Conservation (phyloP, 2,113 vertebrate genomes). For the Crocuta crocuta region DNA sequence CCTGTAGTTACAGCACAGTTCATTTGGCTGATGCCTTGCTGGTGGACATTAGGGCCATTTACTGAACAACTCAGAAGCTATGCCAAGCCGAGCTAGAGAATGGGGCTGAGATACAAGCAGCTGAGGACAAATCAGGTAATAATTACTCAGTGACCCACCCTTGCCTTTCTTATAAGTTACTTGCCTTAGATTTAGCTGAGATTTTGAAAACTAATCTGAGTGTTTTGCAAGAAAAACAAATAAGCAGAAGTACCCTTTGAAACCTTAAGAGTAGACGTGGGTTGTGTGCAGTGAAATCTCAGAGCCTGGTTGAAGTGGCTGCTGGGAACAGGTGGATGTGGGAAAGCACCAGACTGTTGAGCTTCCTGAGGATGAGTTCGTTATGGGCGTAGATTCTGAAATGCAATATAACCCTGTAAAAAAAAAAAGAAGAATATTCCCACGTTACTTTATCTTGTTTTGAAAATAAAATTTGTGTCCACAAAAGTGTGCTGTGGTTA, state of each 20-base stretch:
- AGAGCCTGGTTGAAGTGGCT: background rate
- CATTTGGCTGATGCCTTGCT: background rate
- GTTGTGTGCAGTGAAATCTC: background rate
- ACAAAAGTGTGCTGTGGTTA: background rate
- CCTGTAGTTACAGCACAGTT: background rate
- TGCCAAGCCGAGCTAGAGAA: background rate
- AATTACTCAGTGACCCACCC: background rate
- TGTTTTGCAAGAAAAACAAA: constrained; percentile 44
- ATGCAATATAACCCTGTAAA: background rate
- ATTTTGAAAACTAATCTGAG: constrained; percentile 33
- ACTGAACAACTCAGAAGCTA: background rate
- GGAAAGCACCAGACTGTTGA: background rate
- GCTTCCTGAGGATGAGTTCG: background rate
- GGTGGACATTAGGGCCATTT: background rate
- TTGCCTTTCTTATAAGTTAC: background rate
- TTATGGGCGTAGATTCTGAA: background rate
- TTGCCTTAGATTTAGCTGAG: background rate
- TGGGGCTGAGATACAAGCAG: background rate
- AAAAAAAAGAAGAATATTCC: background rate
- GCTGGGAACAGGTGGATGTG: background rate
- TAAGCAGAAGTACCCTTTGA: background rate
- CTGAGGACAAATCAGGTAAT: background rate
- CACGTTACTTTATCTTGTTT: background rate
- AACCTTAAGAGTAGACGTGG: background rate
- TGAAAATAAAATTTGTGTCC: background rate